Evolutionary conservation across 2,888 invertebrate genomes (phyloP), one percentile per base, ranked within the genome.

Genomic region (Drosophila ezoana): DNA sequence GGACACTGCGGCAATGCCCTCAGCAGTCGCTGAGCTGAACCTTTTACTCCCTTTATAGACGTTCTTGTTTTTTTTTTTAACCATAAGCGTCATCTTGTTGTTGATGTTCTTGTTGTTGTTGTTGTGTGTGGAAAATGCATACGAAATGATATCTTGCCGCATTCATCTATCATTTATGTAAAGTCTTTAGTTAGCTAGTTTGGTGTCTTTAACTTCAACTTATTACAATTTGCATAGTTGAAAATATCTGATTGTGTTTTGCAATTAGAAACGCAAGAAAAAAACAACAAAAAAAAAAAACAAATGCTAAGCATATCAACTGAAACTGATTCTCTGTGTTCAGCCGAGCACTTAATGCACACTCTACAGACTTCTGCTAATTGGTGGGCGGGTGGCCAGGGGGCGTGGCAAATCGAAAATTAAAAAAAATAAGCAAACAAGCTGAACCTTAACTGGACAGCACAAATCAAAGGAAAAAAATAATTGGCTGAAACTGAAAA

Each of bases 211-310:
- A 69, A 72, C 72, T 84, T 84, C 72, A 81, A 89, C 80, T 89
- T 89, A 89, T 90, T 89, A 89, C 89, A 89, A 89, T 89, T 89
- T 89, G 89, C 89, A 89, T 90, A 89, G 89, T 90, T 89, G 67
- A 71, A 63, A 71, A 70, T 14, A 35, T 87, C 88, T 85, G 79
- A 87, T 76, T 89, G 88, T 87, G 64, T 66, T 72, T 74, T 76
- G 72, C 72, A 82, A 81, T 81, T 81, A 63, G 81, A 69, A 54
- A 59, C 48, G 53, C 81, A 69, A 52, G 61, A 83, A 44, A 18
- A 37, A n/a, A 37, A 48, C 63, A 58, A 65, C 28, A 16, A 20
- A 57, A 62, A 60, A 62, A 38, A 56, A 61, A 62, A 48, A 43
- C 58, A 64, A 69, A 74, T 77, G 66, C 59, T 64, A 54, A 59